These are phyloP conservation scores for Acanthosepion pharaonis DNA, from an alignment of 2,888 invertebrate species.

Conservation along the genomic window DNA sequence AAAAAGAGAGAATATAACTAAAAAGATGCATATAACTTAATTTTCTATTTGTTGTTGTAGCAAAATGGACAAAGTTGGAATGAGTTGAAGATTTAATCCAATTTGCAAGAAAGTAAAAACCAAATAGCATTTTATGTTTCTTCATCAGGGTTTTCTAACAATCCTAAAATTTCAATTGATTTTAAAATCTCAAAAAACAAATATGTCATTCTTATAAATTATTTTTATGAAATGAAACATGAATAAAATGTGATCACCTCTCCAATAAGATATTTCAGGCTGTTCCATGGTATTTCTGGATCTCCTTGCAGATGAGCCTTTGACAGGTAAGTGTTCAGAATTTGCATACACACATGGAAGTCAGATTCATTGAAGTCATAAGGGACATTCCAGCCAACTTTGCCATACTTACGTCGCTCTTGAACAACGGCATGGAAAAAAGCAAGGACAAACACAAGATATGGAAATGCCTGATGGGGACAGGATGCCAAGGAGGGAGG, in stretches of 20 bases:
- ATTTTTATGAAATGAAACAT: neutral
- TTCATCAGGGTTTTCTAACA: too few species aligned
- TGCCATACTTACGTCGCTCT: slow-evolving; percentile 93
- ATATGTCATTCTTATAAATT: too few species aligned
- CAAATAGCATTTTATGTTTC: too few species aligned
- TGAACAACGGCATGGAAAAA: slow-evolving; percentile 94
- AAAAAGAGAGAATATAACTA: too few species aligned
- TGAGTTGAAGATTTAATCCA: too few species aligned
- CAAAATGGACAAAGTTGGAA: too few species aligned
- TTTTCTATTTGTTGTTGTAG: too few species aligned
- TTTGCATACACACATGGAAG: slow-evolving; percentile 89
- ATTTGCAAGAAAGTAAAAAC: too few species aligned
- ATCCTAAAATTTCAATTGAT: too few species aligned
- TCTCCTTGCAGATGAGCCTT: slow-evolving; percentile 79
- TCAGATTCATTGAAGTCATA: slow-evolving; percentile 95
- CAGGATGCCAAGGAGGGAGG: slow-evolving; percentile 84
- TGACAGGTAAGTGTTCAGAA: slow-evolving; percentile 87
- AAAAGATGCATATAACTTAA: too few species aligned
- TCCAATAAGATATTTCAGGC: slow-evolving; percentile 91
- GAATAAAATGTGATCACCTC: slow-evolving; percentile 80
- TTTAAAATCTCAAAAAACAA: too few species aligned
- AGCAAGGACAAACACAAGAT: slow-evolving; percentile 88
- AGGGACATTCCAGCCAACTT: slow-evolving; percentile 94
- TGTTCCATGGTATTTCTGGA: slow-evolving; percentile 88
- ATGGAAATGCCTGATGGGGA: slow-evolving; percentile 84